Base-by-base conservation (phyloP, 2,888 invertebrate species). In the Onthophagus sagittarius region DNA sequence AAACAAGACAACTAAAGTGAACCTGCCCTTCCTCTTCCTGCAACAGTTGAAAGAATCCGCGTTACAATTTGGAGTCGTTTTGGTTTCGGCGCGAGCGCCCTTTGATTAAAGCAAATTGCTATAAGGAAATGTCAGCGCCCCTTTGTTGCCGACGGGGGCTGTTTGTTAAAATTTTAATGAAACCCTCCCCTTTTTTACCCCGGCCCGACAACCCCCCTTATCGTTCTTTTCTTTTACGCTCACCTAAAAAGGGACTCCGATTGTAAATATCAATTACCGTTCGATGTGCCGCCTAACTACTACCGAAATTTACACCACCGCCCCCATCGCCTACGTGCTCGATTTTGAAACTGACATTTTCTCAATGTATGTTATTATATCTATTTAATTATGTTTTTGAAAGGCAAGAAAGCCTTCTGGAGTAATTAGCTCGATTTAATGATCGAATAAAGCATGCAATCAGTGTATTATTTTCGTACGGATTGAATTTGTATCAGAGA, bases 1-100 rank as follows among this genome's bases (percentile, higher is more conserved):
- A 64, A 81, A 76, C 76, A 81, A 79, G 73, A 80, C 78, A 73
- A 81, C 75, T 15, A 80, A 74, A 14, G 79, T 74, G 73, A 79
- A 78, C 73, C 77, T 79, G 67, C 75, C 75, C 69, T 76, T 76
- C 77, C 81, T 81, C 69, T 76, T 76, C 77, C 81, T 81, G 79
- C 53, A 81, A 81, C 78, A 79, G 63, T n/a, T 2, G 32, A 75
- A 79, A 76, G 67, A 32, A 70, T 53, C 62, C 32, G 67, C 13
- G 13, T 67, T 67, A 31, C 23, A 67, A 67, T 67, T 67, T 67
- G 15, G 67, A 31, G 67, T 67, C 67, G 32, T 31, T 67, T 67
- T 67, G 67, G n/a, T 67, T 23, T 23, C 23, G 39, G 39, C 39
- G 5, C 33, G 33, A 7, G 33, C 7, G 39, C 39, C 39, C 39